These are phyloP conservation scores for Diplogasteroides magnus DNA, from an alignment of 1,140 invertebrate species.

Conservation along the genomic window DNA sequence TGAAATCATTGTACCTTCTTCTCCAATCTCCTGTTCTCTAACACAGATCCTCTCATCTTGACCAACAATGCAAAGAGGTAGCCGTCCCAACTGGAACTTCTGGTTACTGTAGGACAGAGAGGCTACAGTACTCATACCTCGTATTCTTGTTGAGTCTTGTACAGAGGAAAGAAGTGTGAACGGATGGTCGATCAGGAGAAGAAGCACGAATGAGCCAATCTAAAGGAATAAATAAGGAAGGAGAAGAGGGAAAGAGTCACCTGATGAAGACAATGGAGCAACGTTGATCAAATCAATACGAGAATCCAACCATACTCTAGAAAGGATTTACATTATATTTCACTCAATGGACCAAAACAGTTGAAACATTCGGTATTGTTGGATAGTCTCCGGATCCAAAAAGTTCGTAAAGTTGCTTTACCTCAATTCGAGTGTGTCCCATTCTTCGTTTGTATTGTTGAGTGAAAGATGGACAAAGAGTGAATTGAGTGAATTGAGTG, in stretches of 20 bases:
- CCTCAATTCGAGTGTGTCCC: background rate
- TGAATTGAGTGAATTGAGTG: conserved; percentile 22
- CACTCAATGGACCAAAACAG: background rate
- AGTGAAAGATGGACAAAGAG: conserved; percentile 25
- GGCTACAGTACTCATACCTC: conserved; percentile 8
- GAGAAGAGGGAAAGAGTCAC: background rate
- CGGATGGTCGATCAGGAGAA: conserved; percentile 21
- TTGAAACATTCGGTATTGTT: no score
- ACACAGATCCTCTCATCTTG: conserved; percentile 17
- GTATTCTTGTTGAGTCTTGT: conserved; percentile 16
- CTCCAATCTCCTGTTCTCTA: conserved; percentile 18
- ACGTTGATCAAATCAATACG: conserved; percentile 28
- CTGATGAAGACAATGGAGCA: conserved; percentile 6
- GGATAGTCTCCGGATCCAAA: no score
- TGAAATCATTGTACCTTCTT: no score
- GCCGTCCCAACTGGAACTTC: conserved; percentile 23
- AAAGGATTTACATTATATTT: background rate
- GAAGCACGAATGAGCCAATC: conserved; percentile 26
- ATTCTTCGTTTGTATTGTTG: conserved; percentile 9
- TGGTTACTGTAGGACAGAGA: background rate
- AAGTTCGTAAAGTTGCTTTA: no score
- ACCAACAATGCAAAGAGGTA: conserved; percentile 28
- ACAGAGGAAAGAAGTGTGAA: conserved; percentile 27
- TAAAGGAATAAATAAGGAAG: conserved; percentile 1
- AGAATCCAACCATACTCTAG: conserved; percentile 29